Conservation (phyloP, 1,140 invertebrate species). For the Drosophila neocordata region DNA sequence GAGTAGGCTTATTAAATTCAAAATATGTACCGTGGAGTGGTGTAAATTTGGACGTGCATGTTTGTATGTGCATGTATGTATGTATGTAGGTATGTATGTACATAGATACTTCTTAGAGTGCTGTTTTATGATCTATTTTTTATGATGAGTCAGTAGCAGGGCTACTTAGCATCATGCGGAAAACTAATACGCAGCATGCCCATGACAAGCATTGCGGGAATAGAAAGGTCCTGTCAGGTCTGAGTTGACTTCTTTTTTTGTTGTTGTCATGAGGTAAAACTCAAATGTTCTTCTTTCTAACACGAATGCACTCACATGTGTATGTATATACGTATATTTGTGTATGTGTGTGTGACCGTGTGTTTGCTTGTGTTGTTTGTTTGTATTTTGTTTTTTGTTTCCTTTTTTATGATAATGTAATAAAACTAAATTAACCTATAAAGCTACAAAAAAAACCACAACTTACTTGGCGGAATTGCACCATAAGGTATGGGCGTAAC, state of each 20-base stretch:
- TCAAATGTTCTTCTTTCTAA: constrained; percentile 55
- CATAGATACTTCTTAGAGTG: neutral
- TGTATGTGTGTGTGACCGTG: constrained; percentile 48
- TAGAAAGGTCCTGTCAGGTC: constrained; percentile 32
- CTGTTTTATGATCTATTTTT: constrained; percentile 63
- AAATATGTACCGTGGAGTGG: no score
- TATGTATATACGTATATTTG: no score
- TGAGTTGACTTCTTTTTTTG: constrained; percentile 22
- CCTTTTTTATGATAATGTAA: constrained; percentile 81
- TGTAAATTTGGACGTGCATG: neutral
- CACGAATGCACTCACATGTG: constrained; percentile 31
- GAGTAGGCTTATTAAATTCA: no score
- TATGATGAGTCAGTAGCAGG: constrained; percentile 42
- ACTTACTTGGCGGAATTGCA: constrained; percentile 76
- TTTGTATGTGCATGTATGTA: neutral
- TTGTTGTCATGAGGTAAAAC: constrained; percentile 56
- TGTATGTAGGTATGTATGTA: neutral
- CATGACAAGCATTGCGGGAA: constrained; percentile 53
- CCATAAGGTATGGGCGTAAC: constrained; percentile 78
- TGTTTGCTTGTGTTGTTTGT: constrained; percentile 20
- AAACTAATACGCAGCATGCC: constrained; percentile 52
- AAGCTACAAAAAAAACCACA: constrained; percentile 65
- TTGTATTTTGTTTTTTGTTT: constrained; percentile 33
- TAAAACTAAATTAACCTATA: constrained; percentile 82
- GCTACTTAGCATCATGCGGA: constrained; percentile 21